Conservation (phyloP, 2,113 vertebrate species). For the Planiliza haematocheilus region DNA sequence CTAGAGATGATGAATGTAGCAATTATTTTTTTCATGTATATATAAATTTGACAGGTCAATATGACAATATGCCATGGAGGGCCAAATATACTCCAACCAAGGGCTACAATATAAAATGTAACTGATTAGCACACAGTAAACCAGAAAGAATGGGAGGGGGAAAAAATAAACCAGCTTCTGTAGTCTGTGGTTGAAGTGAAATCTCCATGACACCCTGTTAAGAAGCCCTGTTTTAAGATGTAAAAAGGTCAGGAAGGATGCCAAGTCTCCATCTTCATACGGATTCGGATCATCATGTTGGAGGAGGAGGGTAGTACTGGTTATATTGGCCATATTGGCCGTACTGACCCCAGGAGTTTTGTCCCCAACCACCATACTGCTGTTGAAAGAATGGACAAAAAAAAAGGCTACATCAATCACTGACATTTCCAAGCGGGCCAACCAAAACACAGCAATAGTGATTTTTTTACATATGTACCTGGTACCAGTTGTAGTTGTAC, state of each 20-base stretch:
- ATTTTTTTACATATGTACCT: constrained; percentile 73
- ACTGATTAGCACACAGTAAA: constrained; percentile 43
- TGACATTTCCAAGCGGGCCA: not conserved
- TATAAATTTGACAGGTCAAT: constrained; percentile 23
- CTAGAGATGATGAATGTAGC: constrained; percentile 44
- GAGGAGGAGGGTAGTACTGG: constrained; percentile 96
- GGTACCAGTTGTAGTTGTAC: constrained; percentile 99
- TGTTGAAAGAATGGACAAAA: constrained; percentile 67
- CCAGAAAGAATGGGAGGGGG: constrained; percentile 6
- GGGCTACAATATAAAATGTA: constrained; percentile 33
- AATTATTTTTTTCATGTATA: constrained; percentile 11
- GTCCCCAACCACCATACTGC: constrained; percentile 89
- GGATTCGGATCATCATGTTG: constrained; percentile 86
- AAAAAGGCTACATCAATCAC: not conserved
- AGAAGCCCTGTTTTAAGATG: constrained; percentile 25
- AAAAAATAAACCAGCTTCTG: constrained; percentile 17
- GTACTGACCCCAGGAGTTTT: constrained; percentile 93
- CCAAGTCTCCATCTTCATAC: constrained; percentile 61
- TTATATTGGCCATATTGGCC: constrained; percentile 88
- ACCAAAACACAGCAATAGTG: not conserved
- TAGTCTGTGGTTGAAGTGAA: constrained; percentile 33
- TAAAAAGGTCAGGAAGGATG: constrained; percentile 62
- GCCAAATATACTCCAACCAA: constrained; percentile 14
- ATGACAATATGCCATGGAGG: constrained; percentile 39
- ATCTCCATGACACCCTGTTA: constrained; percentile 39